Evolutionary conservation across 2,797 vertebrate species (phyloP), one percentile per base, ranked within the genome.

Genomic region (Gastrophryne carolinensis): DNA sequence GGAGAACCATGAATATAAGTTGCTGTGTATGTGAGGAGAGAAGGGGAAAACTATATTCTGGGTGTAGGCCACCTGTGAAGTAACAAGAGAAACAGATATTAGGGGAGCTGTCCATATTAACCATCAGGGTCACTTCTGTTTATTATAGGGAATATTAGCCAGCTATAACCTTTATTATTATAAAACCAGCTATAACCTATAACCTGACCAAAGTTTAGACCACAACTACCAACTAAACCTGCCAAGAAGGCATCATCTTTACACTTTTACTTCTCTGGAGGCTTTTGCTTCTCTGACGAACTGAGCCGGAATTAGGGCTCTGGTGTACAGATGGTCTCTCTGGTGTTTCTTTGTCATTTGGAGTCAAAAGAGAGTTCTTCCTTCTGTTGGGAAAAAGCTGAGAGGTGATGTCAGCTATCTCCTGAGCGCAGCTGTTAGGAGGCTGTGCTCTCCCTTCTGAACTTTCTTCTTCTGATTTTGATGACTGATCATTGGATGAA

Each of bases 221-320:
- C n/a, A n/a, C n/a, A n/a, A n/a, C n/a, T n/a, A n/a, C n/a, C n/a
- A 0, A 54, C 30, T 75, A 82, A 56, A 78, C 81, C 37, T 86
- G 80, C 83, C 82, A 85, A 53, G 79, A 63, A 50, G 79, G 78
- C 26, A 49, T 83, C 29, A 74, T 61, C 50, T 79, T 85, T 56
- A 80, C 75, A 44, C 77, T 83, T 65, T 81, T 82, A 47, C 73
- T 84, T 49, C 72, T 81, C 3, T 57, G 73, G 44, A 73, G 75
- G 65, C 32, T 76, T 60, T 83, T 83, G 30, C 72, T 68, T 53
- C 64, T 80, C 34, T 79, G 79, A 50, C 83, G 86, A 82, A 83
- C 78, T 86, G 27, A 47, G 8, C 47, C 56, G 54, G 58, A 75
- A 47, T 2, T 41, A 86, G 87, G 85, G 83, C 71, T 21, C 69